Conservation (phyloP, 2,113 vertebrate genomes). For the Grammomys dolichurus region DNA sequence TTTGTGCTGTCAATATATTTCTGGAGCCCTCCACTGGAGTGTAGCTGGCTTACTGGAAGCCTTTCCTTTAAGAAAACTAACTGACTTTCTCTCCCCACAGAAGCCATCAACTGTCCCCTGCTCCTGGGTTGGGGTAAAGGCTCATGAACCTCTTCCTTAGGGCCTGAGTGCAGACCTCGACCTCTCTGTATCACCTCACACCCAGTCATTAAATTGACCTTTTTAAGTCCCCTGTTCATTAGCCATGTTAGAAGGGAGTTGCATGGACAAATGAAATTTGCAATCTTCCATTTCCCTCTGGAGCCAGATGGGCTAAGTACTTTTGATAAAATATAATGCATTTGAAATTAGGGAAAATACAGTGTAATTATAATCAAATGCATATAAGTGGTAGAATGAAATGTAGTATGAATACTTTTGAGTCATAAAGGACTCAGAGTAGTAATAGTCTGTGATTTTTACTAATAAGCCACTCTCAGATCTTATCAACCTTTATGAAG, state of each 20-base stretch:
- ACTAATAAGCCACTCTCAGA: background rate
- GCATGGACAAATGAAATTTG: background rate
- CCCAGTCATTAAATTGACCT: accelerated
- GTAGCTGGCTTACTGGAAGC: background rate
- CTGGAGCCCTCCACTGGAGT: background rate
- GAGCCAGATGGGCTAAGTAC: background rate
- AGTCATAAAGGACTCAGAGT: background rate
- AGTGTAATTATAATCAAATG: background rate
- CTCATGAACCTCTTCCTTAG: background rate
- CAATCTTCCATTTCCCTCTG: background rate
- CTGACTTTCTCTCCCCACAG: background rate
- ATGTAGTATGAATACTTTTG: background rate
- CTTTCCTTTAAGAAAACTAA: background rate
- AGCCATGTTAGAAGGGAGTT: background rate
- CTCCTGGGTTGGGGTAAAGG: background rate
- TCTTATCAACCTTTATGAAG: background rate
- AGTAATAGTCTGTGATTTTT: background rate
- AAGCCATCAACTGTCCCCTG: background rate
- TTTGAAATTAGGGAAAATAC: background rate
- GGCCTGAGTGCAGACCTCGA: too few relatives aligned
- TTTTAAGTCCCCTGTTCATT: too few relatives aligned
- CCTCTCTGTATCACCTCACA: background rate
- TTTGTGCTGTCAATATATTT: background rate
- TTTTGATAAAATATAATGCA: background rate
- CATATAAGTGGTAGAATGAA: background rate